These are phyloP conservation scores for Zele albiditarsus DNA, from an alignment of 2,888 invertebrate species.

Conservation along the genomic window DNA sequence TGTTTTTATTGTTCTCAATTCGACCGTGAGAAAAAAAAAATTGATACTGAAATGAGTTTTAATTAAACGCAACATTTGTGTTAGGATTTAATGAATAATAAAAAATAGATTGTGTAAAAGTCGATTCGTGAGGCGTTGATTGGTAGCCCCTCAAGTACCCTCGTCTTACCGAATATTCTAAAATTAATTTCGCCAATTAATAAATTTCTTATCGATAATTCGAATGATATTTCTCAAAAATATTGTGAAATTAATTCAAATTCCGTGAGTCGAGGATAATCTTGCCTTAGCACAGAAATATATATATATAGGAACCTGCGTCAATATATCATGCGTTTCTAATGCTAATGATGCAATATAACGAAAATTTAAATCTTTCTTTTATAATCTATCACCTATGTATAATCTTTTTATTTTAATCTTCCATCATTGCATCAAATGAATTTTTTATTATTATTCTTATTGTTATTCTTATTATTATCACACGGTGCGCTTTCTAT, in stretches of 20 bases:
- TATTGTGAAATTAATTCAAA: conserved; percentile 9
- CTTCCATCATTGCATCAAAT: conserved; percentile 29
- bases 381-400: conserved; percentile 11
- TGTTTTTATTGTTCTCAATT: too few relatives aligned
- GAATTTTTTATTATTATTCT: conserved; percentile 42
- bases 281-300: not conserved
- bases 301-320: not conserved
- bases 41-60: too few relatives aligned
- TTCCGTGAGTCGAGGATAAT: conserved; percentile 19
- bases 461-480: conserved; percentile 42
- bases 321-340: not conserved
- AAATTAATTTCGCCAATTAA: not conserved
- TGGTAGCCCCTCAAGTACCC: too few relatives aligned
- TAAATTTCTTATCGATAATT: not conserved
- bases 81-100: too few relatives aligned
- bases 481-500: conserved; percentile 45
- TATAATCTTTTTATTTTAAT: conserved; percentile 2
- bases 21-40: too few relatives aligned
- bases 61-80: too few relatives aligned
- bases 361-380: conserved; percentile 17
- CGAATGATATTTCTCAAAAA: not conserved
- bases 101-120: too few relatives aligned
- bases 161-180: conserved; percentile 27
- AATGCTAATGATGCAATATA: conserved; percentile 21
- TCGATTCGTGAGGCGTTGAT: too few relatives aligned